Base-by-base conservation (phyloP, 2,113 vertebrate species). In the Cacatua alba region DNA sequence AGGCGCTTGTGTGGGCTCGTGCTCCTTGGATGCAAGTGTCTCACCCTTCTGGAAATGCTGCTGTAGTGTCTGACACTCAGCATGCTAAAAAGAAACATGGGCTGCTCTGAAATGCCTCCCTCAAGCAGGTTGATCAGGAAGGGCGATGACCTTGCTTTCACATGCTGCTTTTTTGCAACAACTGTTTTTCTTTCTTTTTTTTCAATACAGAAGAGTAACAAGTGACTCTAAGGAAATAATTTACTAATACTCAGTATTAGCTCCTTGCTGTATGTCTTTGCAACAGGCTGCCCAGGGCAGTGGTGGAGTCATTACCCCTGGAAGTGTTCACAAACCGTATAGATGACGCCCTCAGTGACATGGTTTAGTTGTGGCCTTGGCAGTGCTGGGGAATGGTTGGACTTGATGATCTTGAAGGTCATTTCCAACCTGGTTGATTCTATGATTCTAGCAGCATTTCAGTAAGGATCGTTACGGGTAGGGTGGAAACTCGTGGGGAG, bases 51-150 rank as follows among this genome's bases (percentile, higher is more conserved):
- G 68, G 71, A 80, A 83, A 51, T 1, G 5, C 67, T 88, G 55
- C 51, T 74, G 37, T 18, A 7, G 71, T 6, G 57, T 67, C 76
- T 90, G 88, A 39, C 4, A 4, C 29, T 59, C 53, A 12, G 63
- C 18, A 1, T 13, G 44, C 21, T 82, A 10, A 59, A 44, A 7
- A 0, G 5, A 69, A 76, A 11, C 18, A 16, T 0, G 4, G 46
- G 31, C 46, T 19, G 15, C 59, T 90, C 49, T 37, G 53, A 70
- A 93, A 59, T 12, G 15, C 18, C 35, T 90, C 11, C 28, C 11
- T 82, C 9, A 20, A 31, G 48, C 31, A 86, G 23, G 33, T 1
- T 1, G 43, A 60, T 44, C 48, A 33, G 79, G 46, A 77, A 78
- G 41, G 25, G 15, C 28, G 33, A 52, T 81, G 43, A 63, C n/a